These are phyloP conservation scores for Euphydryas editha DNA, from an alignment of 2,888 invertebrate genomes.

Conservation along the genomic window DNA sequence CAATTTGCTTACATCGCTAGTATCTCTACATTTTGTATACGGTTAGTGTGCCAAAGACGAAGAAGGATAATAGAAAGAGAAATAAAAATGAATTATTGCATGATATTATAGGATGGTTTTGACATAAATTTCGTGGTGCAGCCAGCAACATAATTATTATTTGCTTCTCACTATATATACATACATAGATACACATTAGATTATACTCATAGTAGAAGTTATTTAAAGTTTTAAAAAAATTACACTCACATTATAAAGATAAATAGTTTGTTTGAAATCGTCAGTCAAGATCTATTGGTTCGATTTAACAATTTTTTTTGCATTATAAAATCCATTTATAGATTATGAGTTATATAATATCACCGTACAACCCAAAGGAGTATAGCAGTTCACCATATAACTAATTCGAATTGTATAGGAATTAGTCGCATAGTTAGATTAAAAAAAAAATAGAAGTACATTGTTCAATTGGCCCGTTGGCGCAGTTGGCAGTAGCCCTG, in stretches of 20 bases:
- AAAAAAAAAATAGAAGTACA: too few species aligned
- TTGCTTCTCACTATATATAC: conserved; percentile 38
- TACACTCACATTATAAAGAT: neutral
- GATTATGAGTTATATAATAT: too few species aligned
- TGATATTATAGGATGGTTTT: conserved; percentile 41
- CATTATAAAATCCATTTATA: too few species aligned
- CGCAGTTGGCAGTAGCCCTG: too few species aligned
- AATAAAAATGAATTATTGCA: conserved; percentile 37
- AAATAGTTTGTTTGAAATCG: neutral
- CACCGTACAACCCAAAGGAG: too few species aligned
- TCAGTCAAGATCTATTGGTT: neutral
- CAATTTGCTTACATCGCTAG: conserved; percentile 1
- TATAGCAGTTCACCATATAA: too few species aligned
- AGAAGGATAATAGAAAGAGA: conserved; percentile 30
- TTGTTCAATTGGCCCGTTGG: too few species aligned
- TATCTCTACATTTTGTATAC: conserved; percentile 12
- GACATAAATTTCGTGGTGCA: conserved; percentile 58
- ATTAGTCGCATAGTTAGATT: too few species aligned
- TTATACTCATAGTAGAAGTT: neutral
- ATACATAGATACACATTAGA: conserved; percentile 3
- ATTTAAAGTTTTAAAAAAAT: too few species aligned
- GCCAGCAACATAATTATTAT: conserved; percentile 55
- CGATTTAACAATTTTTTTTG: too few species aligned
- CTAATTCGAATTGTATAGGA: too few species aligned
- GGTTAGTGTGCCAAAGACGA: conserved; percentile 24